Percentiles rank a stretch among this genome's conserved stretches.
phyloP scores from a whole-genome alignment of 2,113 vertebrate genomes.

The Aspiorhynchus laticeps region DNA sequence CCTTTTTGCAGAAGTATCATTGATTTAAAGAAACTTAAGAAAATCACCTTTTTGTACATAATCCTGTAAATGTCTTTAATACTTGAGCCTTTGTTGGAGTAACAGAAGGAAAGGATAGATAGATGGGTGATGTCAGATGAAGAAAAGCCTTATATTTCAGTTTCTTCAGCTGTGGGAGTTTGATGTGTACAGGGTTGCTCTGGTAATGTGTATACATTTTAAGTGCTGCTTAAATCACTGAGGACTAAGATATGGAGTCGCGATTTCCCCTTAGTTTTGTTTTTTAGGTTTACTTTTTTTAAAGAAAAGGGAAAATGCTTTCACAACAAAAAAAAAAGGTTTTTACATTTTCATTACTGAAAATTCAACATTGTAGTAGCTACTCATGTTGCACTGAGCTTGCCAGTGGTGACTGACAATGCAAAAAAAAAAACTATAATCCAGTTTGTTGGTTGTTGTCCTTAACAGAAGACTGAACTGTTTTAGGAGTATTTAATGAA shows the following conservation, averaged over 20 bases:
- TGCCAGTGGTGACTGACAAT: slow-evolving; percentile 94
- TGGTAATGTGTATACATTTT: slow-evolving; percentile 88
- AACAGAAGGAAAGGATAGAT: slow-evolving; percentile 64
- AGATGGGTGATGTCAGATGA: slow-evolving; percentile 84
- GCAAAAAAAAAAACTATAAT: slow-evolving; percentile 84
- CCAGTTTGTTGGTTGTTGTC: slow-evolving; percentile 91
- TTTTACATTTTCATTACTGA: slow-evolving; percentile 98
- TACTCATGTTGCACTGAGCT: slow-evolving; percentile 98
- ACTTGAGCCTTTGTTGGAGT: slow-evolving; percentile 95
- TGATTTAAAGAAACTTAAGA: slow-evolving; percentile 82
- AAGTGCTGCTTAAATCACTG: slow-evolving; percentile 99
- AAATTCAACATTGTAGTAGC: slow-evolving; percentile 90
- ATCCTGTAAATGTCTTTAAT: slow-evolving; percentile 99
- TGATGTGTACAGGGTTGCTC: slow-evolving; percentile 98
- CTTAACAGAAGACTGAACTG: slow-evolving; percentile 93
- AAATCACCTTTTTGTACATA: slow-evolving; percentile 92
- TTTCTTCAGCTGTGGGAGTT: slow-evolving; percentile 98
- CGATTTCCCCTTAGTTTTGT: slow-evolving; percentile 80
- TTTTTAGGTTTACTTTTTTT: slow-evolving; percentile 86
- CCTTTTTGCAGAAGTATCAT: slow-evolving; percentile 76
- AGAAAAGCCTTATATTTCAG: slow-evolving; percentile 99
- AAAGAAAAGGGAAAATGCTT: slow-evolving; percentile 80
- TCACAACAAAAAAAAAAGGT: slow-evolving; percentile 87
- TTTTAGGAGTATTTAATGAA: slow-evolving; percentile 98
- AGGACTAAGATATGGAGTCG: slow-evolving; percentile 92